phyloP scores from a whole-genome alignment of 2,888 invertebrate species.

The Dryocosmus kuriphilus region DNA sequence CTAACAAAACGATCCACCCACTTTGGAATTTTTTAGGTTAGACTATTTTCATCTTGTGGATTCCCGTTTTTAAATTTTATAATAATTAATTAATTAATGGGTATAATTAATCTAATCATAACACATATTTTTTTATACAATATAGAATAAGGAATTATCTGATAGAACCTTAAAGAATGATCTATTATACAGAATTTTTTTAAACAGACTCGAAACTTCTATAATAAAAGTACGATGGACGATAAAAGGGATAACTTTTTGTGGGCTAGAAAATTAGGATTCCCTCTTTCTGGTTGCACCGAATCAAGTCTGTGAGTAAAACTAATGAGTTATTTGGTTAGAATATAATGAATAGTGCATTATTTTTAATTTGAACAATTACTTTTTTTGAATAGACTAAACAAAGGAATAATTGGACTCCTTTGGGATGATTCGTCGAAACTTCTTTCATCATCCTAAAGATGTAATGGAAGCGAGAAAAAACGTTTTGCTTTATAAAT shows the following conservation, averaged over 20 bases:
- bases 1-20: neutral
- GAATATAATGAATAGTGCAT: too few relatives aligned
- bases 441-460: constrained; percentile 55
- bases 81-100: neutral
- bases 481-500: constrained; percentile 67
- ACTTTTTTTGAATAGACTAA: constrained; percentile 59
- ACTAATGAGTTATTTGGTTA: neutral
- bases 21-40: neutral
- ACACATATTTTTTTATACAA: neutral
- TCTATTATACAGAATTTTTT: too few relatives aligned
- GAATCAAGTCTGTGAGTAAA: constrained; percentile 25
- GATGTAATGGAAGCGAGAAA: constrained; percentile 62
- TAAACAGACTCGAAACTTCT: neutral
- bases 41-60: neutral
- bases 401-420: constrained; percentile 63
- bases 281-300: constrained; percentile 32
- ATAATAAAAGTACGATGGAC: constrained; percentile 29
- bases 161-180: too few relatives aligned
- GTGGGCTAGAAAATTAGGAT: constrained; percentile 44
- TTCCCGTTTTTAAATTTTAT: neutral
- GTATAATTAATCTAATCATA: neutral
- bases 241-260: constrained; percentile 36
- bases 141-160: neutral
- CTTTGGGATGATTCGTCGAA: constrained; percentile 68
- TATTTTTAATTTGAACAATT: neutral